Conservation (phyloP, 2,113 vertebrate species). For the Gorsachius goisagi region DNA sequence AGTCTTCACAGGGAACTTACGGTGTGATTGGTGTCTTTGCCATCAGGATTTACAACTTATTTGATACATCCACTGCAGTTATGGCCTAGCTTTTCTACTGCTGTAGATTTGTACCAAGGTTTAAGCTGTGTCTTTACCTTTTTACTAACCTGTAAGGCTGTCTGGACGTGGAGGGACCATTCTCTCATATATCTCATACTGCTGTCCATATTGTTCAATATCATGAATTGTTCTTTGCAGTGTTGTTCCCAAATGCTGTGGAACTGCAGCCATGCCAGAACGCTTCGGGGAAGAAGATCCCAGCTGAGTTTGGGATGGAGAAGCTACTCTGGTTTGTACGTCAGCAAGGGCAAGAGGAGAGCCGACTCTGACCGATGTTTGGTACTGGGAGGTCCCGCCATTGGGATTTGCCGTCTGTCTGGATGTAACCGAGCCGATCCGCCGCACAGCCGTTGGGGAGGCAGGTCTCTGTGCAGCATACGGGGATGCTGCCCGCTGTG, state of each 20-base stretch:
- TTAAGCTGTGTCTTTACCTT: background rate
- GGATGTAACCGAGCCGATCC: conserved; percentile 80
- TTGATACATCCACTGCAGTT: rapidly evolving
- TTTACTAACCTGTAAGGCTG: conserved; percentile 87
- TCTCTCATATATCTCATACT: conserved; percentile 91
- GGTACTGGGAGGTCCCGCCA: conserved; percentile 80
- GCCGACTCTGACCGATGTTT: conserved; percentile 74
- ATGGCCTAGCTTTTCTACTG: background rate
- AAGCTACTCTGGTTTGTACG: conserved; percentile 70
- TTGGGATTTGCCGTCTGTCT: conserved; percentile 74
- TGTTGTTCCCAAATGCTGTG: conserved; percentile 88
- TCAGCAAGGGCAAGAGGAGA: conserved; percentile 85
- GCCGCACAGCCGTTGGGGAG: conserved; percentile 84
- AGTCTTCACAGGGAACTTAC: background rate
- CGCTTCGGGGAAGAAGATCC: conserved; percentile 85
- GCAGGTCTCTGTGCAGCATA: conserved; percentile 78
- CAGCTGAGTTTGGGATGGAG: conserved; percentile 81
- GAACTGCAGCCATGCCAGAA: conserved; percentile 88
- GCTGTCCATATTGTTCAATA: conserved; percentile 84
- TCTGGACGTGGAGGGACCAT: conserved; percentile 92
- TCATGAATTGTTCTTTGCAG: conserved; percentile 84
- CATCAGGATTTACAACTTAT: background rate
- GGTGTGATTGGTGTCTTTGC: background rate
- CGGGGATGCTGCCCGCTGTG: conserved; percentile 82
- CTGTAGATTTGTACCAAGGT: background rate